phyloP scores from a whole-genome alignment of 2,888 invertebrate species.

The Cerceris rybyensis region DNA sequence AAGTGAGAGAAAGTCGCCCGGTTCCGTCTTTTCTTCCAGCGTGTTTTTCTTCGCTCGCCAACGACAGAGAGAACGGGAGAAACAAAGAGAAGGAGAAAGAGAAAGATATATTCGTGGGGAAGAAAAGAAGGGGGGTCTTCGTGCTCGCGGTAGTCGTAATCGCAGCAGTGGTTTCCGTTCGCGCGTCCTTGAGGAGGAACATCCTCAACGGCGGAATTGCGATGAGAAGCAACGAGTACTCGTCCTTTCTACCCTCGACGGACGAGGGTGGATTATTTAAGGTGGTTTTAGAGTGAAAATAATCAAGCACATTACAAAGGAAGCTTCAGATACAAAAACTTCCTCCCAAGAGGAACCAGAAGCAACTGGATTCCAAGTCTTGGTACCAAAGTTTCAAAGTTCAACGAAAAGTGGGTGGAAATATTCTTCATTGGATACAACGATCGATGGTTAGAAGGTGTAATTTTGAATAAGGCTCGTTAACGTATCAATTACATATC shows the following conservation, averaged over 20 bases:
- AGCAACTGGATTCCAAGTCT: background rate
- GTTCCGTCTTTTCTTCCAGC: constrained; percentile 2
- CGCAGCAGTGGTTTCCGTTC: background rate
- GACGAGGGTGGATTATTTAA: constrained; percentile 33
- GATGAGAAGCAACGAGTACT: constrained; percentile 34
- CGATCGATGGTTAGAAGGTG: no score
- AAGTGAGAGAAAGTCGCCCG: constrained; percentile 30
- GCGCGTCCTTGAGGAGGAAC: background rate
- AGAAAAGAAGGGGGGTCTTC: background rate
- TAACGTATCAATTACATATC: no score
- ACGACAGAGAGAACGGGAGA: background rate
- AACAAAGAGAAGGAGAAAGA: constrained; percentile 21
- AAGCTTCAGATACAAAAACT: background rate
- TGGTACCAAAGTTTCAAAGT: no score
- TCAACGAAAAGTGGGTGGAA: no score
- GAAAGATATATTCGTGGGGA: background rate
- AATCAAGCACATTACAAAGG: background rate
- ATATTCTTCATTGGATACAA: no score
- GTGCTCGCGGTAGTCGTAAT: background rate
- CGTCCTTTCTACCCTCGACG: constrained; percentile 17
- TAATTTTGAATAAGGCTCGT: no score
- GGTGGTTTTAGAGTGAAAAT: background rate
- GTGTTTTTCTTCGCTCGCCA: background rate
- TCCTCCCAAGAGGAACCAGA: background rate
- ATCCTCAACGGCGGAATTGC: background rate